These are phyloP conservation scores for Eupithecia tripunctaria DNA, from an alignment of 2,888 invertebrate species.

Conservation along the genomic window DNA sequence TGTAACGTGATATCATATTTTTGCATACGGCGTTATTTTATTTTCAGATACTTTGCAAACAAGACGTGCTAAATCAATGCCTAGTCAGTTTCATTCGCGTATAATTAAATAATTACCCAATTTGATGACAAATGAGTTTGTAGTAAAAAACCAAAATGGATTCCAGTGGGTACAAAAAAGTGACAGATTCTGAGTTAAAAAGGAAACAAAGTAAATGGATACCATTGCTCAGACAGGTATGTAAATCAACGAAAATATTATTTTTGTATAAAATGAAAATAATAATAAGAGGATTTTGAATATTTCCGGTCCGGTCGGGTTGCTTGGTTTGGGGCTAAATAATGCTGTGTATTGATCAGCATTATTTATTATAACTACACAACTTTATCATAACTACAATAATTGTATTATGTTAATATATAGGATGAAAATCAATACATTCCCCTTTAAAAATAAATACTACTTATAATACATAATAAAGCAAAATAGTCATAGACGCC, in stretches of 20 bases:
- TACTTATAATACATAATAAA: too few species aligned
- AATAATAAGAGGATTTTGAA: too few species aligned
- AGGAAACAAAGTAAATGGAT: slow-evolving; percentile 21
- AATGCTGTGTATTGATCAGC: too few species aligned
- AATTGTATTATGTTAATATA: too few species aligned
- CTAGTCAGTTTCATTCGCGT: background rate
- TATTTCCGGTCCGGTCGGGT: too few species aligned
- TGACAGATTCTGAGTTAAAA: background rate
- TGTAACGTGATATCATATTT: background rate
- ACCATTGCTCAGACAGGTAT: slow-evolving; percentile 41
- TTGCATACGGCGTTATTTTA: background rate
- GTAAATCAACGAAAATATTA: background rate
- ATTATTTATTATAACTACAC: too few species aligned
- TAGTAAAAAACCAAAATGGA: slow-evolving; percentile 5
- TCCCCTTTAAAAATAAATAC: too few species aligned
- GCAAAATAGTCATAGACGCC: too few species aligned
- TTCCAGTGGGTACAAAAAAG: background rate
- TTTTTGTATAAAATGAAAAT: background rate
- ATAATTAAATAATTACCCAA: background rate
- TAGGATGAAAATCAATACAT: too few species aligned
- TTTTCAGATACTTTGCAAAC: background rate
- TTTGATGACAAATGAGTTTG: background rate
- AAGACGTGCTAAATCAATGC: background rate
- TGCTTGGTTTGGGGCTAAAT: too few species aligned
- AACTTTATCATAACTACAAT: too few species aligned